Base-by-base conservation (phyloP, 2,888 invertebrate genomes). In the Epirrhoe alternata region DNA sequence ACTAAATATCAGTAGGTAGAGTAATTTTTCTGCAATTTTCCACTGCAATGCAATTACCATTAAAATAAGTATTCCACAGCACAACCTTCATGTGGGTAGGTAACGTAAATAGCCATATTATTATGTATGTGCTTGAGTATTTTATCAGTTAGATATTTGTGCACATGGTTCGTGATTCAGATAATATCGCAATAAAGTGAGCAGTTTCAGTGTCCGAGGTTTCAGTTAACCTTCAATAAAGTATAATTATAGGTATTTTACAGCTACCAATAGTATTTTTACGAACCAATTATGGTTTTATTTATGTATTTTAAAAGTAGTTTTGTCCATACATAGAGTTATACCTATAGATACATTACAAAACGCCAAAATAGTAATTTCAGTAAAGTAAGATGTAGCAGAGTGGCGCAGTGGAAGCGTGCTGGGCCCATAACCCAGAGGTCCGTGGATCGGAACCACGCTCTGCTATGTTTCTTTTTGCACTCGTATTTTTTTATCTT, bases 401-500 rank as follows among this genome's bases (percentile, higher is more conserved):
- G 95, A 95, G 95, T 95, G 95, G 95, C 95, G 95, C 95, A 96
- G 95, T 95, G 95, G 95, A 95, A 95, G 95, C 95, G 95, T 95
- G 95, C 95, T 95, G 95, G 95, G 95, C 95, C 95, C 96, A 96
- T 96, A 96, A 96, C 96, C 97, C 96, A 97, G 97, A 97, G 97
- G 96, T 97, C 97, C 97, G 97, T 97, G 96, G 96, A 96, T 96
- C 96, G 96, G 96, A 96, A 96, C 96, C 96, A 96, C 95, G 96
- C 95, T 95, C 95, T 95, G 95, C 95, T 95, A 31, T 31, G 95
- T 4, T 6, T n/a, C 45, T 49, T 73, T 71, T 70, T 73, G 68
- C 61, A 59, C 35, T 24, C 14, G 12, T 3, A 38, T 42, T 47
- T 14, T 45, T 57, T 59, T 57, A 55, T 6, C 6, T 38, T 42